A percentile compares a stretch with the other conserved stretches of the same genome.
Evolutionary conservation across 2,888 invertebrate species (phyloP).

Genomic region (Oxystoma pomonae): DNA sequence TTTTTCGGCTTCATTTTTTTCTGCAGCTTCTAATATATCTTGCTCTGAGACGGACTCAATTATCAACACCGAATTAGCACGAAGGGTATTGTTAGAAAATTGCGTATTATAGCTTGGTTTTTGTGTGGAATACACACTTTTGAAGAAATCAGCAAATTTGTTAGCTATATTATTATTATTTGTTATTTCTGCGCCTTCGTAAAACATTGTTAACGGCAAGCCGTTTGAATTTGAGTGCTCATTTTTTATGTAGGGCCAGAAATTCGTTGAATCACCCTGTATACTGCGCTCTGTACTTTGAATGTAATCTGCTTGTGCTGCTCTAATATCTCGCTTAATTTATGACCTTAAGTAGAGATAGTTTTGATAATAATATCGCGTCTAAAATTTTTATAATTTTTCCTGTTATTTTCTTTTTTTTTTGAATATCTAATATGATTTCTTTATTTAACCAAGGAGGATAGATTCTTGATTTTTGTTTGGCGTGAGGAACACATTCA

Average conservation of each 20-base stretch:
- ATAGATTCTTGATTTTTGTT: not conserved
- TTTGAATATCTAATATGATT: not conserved
- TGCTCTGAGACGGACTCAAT: not conserved
- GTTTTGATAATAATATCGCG: not conserved
- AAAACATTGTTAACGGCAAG: too few relatives aligned
- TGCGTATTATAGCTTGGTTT: not conserved
- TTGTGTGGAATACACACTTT: not conserved
- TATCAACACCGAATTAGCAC: not conserved
- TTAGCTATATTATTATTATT: not conserved
- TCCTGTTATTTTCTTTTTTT: conserved; percentile 1
- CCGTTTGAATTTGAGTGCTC: not conserved
- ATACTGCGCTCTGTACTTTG: not conserved
- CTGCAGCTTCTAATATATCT: conserved; percentile 1
- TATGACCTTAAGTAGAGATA: not conserved
- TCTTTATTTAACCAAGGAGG: not conserved
- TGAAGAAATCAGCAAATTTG: conserved; percentile 1
- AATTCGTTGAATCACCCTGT: not conserved
- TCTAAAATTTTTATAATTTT: conserved; percentile 1
- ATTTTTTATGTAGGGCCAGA: not conserved
- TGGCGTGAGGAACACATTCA: not conserved
- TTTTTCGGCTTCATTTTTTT: too few relatives aligned
- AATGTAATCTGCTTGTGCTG: not conserved
- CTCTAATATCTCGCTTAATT: not conserved
- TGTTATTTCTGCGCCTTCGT: too few relatives aligned
- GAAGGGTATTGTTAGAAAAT: not conserved